Conservation (phyloP, 2,113 vertebrate genomes). For the Chionis minor region DNA sequence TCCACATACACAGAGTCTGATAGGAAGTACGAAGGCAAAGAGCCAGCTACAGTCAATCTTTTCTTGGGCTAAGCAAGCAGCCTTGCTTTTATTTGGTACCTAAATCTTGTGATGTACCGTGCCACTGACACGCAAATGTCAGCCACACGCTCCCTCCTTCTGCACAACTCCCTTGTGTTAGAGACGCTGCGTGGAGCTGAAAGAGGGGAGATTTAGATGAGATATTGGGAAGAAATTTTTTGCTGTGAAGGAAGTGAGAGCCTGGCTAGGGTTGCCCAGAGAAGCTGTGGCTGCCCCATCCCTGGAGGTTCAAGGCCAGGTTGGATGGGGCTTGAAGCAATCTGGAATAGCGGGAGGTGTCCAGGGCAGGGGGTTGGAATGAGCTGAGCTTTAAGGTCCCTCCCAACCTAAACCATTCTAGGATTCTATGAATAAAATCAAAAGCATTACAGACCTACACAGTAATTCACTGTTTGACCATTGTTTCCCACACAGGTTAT, state of each 20-base stretch:
- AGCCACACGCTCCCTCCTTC: neutral
- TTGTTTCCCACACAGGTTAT: fast-evolving
- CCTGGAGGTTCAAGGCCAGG: neutral
- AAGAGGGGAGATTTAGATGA: neutral
- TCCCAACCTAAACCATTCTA: neutral
- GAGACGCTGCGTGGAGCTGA: neutral
- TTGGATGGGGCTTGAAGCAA: neutral
- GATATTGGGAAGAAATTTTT: neutral
- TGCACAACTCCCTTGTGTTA: neutral
- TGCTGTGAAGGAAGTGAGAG: neutral
- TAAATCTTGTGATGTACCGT: fast-evolving
- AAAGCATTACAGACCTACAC: fast-evolving
- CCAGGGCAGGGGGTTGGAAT: neutral
- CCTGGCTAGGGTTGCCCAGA: neutral
- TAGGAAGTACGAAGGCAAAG: neutral
- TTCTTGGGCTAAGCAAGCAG: neutral
- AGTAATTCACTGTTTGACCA: fast-evolving
- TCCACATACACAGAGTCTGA: neutral
- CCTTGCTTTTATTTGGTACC: neutral
- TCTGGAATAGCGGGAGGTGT: neutral
- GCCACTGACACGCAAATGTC: fast-evolving
- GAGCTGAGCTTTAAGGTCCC: neutral
- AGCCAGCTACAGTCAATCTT: neutral
- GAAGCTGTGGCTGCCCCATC: neutral
- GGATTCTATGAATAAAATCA: neutral